Evolutionary conservation across 1,140 invertebrate species (phyloP).

Genomic region (Nasonia giraulti): DNA sequence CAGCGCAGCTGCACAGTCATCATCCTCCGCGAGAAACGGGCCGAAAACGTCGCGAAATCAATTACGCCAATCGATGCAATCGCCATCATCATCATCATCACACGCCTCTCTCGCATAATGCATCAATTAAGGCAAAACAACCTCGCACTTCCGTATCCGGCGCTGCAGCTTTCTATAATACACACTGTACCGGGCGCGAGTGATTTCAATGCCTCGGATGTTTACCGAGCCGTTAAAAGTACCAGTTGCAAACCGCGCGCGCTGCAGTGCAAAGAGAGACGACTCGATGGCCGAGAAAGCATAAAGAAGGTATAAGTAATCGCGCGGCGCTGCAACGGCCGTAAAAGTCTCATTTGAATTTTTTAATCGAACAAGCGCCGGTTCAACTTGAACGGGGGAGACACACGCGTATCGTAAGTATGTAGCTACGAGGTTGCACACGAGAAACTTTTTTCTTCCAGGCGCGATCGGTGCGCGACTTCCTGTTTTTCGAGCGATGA

Average conservation of each 20-base stretch:
- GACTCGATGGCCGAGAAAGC: not conserved
- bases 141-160: not conserved
- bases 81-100: not conserved
- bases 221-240: slow-evolving; percentile 35
- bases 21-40: too few species aligned
- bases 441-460: not conserved
- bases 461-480: not conserved
- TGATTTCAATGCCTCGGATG: slow-evolving; percentile 47
- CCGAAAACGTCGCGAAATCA: not conserved
- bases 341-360: slow-evolving; percentile 8
- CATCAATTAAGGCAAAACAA: slow-evolving; percentile 5
- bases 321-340: too few species aligned
- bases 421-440: not conserved
- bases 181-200: not conserved
- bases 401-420: not conserved
- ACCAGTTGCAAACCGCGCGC: slow-evolving; percentile 10
- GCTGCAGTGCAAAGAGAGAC: not conserved
- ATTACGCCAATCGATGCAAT: not conserved
- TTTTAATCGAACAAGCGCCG: not conserved
- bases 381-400: not conserved
- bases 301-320: not conserved
- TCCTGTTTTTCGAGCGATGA: slow-evolving; percentile 25
- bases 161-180: slow-evolving; percentile 26
- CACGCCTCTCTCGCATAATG: not conserved
- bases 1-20: not conserved